Base-by-base conservation (phyloP, 2,888 invertebrate genomes). In the Drosophila mimetica region DNA sequence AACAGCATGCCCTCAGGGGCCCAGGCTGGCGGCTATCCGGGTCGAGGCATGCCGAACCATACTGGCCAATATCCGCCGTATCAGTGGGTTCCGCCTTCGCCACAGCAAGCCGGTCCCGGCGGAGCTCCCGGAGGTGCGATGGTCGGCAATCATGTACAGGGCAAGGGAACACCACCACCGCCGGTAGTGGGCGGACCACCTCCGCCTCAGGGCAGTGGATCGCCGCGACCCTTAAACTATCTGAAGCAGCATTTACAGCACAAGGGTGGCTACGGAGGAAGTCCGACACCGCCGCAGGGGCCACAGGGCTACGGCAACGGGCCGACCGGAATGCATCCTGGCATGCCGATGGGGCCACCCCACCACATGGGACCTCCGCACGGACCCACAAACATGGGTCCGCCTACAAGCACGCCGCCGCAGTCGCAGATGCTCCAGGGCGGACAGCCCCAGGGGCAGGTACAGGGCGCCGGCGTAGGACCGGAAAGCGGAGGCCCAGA, bases 181-280 rank as follows among this genome's bases (percentile, higher is more conserved):
- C 85, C 82, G 20, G 89, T 86, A 28, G 87, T 81, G 39, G 89
- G 60, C n/a, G 60, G 89, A 25, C 87, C 78, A 8, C 87, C 86
- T 13, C 88, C 86, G 18, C 77, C 88, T 11, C 88, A 86, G 30
- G 92, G 93, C 54, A 90, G 92, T 53, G 92, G 92, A 14, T 92
- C 93, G 36, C 92, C 93, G 51, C 91, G 94, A 76, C 94, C 93
- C 71, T 92, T 94, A 57, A 94, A 94, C 91, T 95, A 95, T 93
- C 93, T 95, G 90, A 95, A 95, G 89, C 94, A 95, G 90, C 95
- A 95, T 91, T 92, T 94, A 69, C 93, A 95, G 92, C 95, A 95
- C 91, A 95, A 95, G 92, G 94, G 95, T 91, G 93, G 93, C 70
- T 88, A 88, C 25, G 91, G 92, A 28, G 92, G 92, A 52, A 93